These are phyloP conservation scores for Trachops cirrhosus DNA, from an alignment of 2,797 vertebrate genomes.

Conservation along the genomic window DNA sequence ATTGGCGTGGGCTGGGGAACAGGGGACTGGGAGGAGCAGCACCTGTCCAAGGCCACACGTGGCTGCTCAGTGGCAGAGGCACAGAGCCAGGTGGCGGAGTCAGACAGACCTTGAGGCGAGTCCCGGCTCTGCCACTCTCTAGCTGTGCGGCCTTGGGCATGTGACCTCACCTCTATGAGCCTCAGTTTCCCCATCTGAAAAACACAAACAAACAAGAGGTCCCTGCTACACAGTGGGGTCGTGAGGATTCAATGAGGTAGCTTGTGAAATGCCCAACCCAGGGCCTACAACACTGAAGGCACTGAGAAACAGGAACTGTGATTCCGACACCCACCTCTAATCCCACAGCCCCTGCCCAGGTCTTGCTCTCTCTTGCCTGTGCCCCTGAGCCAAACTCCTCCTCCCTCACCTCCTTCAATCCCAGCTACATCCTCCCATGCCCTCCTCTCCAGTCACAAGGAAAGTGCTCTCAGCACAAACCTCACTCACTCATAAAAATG, in stretches of 20 bases:
- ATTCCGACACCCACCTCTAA: conserved; percentile 2
- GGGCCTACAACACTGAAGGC: background rate
- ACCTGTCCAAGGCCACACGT: conserved; percentile 46
- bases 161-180: conserved; percentile 73
- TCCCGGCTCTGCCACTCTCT: conserved; percentile 66
- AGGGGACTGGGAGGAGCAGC: background rate
- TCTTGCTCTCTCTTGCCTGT: background rate
- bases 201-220: conserved; percentile 63
- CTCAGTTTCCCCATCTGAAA: conserved; percentile 75
- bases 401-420: background rate
- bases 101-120: conserved; percentile 68
- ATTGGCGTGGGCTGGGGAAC: background rate
- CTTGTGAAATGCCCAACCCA: background rate
- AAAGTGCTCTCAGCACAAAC: background rate
- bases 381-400: background rate
- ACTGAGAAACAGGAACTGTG: conserved; percentile 26
- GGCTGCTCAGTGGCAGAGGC: conserved; percentile 44
- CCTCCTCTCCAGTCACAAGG: background rate
- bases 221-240: background rate
- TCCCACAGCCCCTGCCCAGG: background rate
- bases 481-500: background rate
- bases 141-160: conserved; percentile 65
- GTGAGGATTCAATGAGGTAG: background rate
- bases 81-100: conserved; percentile 43
- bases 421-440: background rate